Evolutionary conservation across 2,113 vertebrate genomes (phyloP), one percentile per base, ranked within the genome.

Genomic region (Acrocephalus kingi): DNA sequence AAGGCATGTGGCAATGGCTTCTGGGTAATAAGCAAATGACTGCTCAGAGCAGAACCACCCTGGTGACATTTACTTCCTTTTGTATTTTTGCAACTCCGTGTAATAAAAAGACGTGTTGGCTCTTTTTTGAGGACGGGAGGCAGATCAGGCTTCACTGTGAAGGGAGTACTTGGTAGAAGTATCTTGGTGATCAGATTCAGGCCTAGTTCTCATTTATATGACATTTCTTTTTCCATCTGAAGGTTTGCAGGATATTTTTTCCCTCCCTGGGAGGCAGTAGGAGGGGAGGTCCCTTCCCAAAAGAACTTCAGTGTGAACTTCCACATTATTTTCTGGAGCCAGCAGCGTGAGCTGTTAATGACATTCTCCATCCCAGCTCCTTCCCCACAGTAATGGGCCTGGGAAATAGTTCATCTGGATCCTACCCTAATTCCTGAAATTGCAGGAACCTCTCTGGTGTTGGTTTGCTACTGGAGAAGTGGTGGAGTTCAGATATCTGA

Each of bases 11-110:
- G 88, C 83, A 93, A 4, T 74, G 94, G 76, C 89, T 96, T 59
- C 73, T 94, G 96, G 94, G 92, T 92, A 94, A 87, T 92, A 93
- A 90, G 92, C 96, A 96, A 92, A 92, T 87, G 88, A 78, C 15
- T 89, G 90, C 96, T 96, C 80, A 76, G 88, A 94, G 75, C 92
- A 95, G 94, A 96, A 75, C 90, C 83, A 69, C 93, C 83, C 92
- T 1, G 25, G 73, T 92, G 96, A 61, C 89, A 84, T 79, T 93
- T 16, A 93, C 94, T 97, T 96, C 96, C 96, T 96, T 90, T 72
- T 94, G 75, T 82, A 46, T 91, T 94, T 96, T 59, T 93, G 96
- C 69, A 92, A 68, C 76, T 62, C 84, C 19, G 17, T 45, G 66
- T 48, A 31, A 78, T 54, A 46, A 71, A 63, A 74, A 55, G 46